These are phyloP conservation scores for Periophthalmus modestus DNA, from an alignment of 2,113 vertebrate species.

Conservation along the genomic window DNA sequence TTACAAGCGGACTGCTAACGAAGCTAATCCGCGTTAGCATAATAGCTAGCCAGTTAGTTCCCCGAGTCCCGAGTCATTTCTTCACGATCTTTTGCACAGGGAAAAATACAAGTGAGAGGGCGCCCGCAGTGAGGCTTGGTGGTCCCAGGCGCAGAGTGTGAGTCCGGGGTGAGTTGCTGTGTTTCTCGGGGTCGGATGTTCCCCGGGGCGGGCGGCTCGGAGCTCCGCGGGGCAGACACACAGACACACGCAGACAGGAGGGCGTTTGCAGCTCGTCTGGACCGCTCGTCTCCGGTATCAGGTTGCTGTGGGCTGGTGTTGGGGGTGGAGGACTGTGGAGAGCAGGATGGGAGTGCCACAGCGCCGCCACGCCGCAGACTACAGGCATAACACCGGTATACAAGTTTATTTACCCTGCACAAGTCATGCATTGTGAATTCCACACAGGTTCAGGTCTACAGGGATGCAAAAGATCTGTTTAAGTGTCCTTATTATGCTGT, in stretches of 20 bases:
- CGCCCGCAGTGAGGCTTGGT: slow-evolving; percentile 3
- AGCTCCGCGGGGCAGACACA: slow-evolving; percentile 45
- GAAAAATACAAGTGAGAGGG: slow-evolving; percentile 16
- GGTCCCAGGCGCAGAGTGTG: neutral
- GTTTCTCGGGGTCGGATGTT: slow-evolving; percentile 36
- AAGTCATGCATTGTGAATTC: too few relatives aligned
- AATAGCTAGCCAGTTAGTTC: slow-evolving; percentile 43
- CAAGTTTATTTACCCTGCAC: slow-evolving; percentile 11
- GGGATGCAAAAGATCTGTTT: too few relatives aligned
- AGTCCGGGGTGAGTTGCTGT: slow-evolving; percentile 22
- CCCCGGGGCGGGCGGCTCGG: slow-evolving; percentile 34
- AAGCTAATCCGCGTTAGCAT: slow-evolving; percentile 48
- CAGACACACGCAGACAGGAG: slow-evolving; percentile 60
- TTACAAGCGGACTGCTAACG: slow-evolving; percentile 3
- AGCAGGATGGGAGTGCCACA: slow-evolving; percentile 24
- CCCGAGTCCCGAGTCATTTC: slow-evolving; percentile 53
- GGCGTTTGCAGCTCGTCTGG: slow-evolving; percentile 74
- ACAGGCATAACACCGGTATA: slow-evolving; percentile 23
- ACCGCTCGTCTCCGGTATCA: slow-evolving; percentile 72
- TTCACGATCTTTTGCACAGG: slow-evolving; percentile 15
- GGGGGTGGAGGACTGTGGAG: slow-evolving; percentile 52
- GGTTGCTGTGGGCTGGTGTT: slow-evolving; percentile 64
- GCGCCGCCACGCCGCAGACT: slow-evolving; percentile 67
- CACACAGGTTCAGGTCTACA: too few relatives aligned
- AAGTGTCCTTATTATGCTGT: too few relatives aligned